A percentile compares a stretch with the other conserved stretches of the same genome.
Conservation (phyloP, 2,113 vertebrate species). For the Lophura nycthemera region DNA sequence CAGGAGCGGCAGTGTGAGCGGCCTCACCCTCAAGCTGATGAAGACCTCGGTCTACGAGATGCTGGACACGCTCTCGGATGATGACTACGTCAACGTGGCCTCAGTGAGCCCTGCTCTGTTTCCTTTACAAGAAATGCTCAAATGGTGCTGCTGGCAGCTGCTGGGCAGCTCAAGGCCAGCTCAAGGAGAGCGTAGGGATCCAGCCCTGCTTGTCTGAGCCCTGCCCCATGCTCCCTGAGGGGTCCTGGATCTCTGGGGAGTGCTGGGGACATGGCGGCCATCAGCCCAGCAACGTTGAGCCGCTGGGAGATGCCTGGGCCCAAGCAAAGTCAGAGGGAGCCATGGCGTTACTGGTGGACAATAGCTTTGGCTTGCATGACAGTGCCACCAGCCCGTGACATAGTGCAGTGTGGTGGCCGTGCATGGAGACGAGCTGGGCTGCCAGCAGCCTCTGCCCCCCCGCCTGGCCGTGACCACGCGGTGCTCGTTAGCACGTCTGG, state of each 20-base stretch:
- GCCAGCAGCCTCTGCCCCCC: background rate
- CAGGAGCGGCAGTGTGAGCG: constrained; percentile 97
- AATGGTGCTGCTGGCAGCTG: too few relatives aligned
- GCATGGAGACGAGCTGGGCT: background rate
- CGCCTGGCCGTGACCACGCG: background rate
- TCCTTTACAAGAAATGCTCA: background rate
- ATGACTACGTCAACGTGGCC: constrained; percentile 93
- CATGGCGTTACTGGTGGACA: background rate
- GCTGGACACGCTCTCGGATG: constrained; percentile 93
- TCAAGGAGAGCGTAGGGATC: background rate
- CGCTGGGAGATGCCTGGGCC: background rate
- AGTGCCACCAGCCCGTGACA: background rate
- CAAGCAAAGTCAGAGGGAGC: background rate
- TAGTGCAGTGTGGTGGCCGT: too few relatives aligned
- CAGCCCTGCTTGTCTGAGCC: background rate
- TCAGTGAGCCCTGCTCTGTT: constrained; percentile 73
- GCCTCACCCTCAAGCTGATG: constrained; percentile 95
- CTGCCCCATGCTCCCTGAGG: background rate
- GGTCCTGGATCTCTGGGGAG: background rate
- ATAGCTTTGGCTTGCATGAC: background rate
- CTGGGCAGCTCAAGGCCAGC: background rate
- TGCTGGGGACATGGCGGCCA: background rate
- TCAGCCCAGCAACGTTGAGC: background rate
- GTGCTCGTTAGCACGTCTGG: constrained; percentile 58
- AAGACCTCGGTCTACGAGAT: constrained; percentile 93